These are phyloP conservation scores for Strigamia crassipes DNA, from an alignment of 2,888 invertebrate genomes.

Conservation along the genomic window DNA sequence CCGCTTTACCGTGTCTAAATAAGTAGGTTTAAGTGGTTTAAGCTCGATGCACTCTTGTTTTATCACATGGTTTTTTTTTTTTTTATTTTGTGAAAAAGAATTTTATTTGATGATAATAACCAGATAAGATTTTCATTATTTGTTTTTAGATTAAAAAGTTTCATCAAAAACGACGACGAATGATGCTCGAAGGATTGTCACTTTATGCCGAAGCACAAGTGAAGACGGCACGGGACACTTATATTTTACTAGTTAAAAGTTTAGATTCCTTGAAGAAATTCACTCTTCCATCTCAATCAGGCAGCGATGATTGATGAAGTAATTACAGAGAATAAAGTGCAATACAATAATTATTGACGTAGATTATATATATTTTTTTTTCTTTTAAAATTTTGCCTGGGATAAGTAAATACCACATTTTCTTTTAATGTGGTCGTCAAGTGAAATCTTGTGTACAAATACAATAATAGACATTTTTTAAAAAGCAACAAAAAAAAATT, in stretches of 20 bases:
- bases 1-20: background rate
- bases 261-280: conserved; percentile 44
- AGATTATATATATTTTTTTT: background rate
- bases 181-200: conserved; percentile 56
- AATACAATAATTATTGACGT: background rate
- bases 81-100: background rate
- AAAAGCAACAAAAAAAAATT: background rate
- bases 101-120: background rate
- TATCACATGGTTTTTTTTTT: background rate
- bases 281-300: background rate
- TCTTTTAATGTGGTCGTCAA: background rate
- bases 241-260: conserved; percentile 46
- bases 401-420: background rate
- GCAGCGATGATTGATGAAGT: conserved; percentile 2
- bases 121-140: background rate
- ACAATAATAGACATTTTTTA: background rate
- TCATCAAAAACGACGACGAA: conserved; percentile 54
- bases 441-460: background rate
- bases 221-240: conserved; percentile 56
- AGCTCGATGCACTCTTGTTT: background rate
- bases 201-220: conserved; percentile 57
- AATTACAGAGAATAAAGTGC: background rate
- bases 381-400: background rate
- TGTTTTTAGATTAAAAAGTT: conserved; percentile 51
- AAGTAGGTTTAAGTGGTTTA: background rate